Conservation (phyloP, 1,140 invertebrate genomes). For the Drosophila melanogaster region Release_6_plus_ISO1_MT NT_033777.3:16585001-16585500, state of each 20-base stretch:
- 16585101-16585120: constrained; percentile 4
- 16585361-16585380: constrained; percentile 16
- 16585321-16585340: constrained; percentile 79
- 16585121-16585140: constrained; percentile 16
- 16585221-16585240: constrained; percentile 74
- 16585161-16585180: constrained; percentile 35
- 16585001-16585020: constrained; percentile 53
- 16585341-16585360: constrained; percentile 76
- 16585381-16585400: constrained; percentile 77
- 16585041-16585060: constrained; percentile 79
- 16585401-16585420: constrained; percentile 80
- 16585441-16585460: constrained; percentile 64
- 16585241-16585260: constrained; percentile 8
- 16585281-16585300: constrained; percentile 71
- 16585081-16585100: constrained; percentile 53
- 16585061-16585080: constrained; percentile 81
- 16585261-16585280: constrained; percentile 12
- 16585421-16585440: constrained; percentile 55
- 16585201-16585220: constrained; percentile 79
- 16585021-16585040: constrained; percentile 51
- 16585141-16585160: constrained; percentile 50
- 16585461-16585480: constrained; percentile 60
- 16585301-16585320: constrained; percentile 80
- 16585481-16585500: constrained; percentile 75
- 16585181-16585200: constrained; percentile 51